A percentile compares a stretch with the other conserved stretches of the same genome.
phyloP scores from a whole-genome alignment of 1,140 invertebrate species.

The Phymastichus coffea region DNA sequence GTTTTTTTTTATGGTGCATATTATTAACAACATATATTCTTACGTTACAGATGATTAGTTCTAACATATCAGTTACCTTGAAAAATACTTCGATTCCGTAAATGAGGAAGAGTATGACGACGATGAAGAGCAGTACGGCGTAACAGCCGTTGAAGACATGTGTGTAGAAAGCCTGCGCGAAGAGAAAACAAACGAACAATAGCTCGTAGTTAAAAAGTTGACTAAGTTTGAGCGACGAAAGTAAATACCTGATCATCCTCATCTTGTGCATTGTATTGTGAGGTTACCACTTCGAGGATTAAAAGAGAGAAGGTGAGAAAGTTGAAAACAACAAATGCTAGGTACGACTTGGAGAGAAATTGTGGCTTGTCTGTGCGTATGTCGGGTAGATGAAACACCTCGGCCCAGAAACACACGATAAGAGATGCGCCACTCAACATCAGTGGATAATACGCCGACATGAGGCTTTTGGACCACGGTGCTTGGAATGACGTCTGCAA shows the following conservation, averaged over 20 bases:
- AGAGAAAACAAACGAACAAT: slow-evolving; percentile 30
- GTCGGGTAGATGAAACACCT: slow-evolving; percentile 90
- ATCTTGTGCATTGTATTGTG: slow-evolving; percentile 63
- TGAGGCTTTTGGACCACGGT: slow-evolving; percentile 79
- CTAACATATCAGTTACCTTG: slow-evolving; percentile 66
- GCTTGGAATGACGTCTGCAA: slow-evolving; percentile 74
- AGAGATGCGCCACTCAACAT: slow-evolving; percentile 86
- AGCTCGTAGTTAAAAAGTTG: neutral
- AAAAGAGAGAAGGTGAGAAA: slow-evolving; percentile 85
- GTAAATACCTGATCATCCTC: slow-evolving; percentile 60
- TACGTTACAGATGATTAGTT: no score
- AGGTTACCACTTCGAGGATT: slow-evolving; percentile 76
- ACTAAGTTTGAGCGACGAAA: no score
- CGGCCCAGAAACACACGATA: slow-evolving; percentile 93
- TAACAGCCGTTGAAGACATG: slow-evolving; percentile 92
- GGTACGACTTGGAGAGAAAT: slow-evolving; percentile 89
- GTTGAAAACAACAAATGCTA: slow-evolving; percentile 91
- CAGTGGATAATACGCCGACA: slow-evolving; percentile 89
- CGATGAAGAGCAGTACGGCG: slow-evolving; percentile 84
- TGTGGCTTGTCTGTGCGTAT: slow-evolving; percentile 82
- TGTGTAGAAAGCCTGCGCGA: slow-evolving; percentile 70
- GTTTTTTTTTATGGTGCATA: no score
- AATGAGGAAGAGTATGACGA: slow-evolving; percentile 90
- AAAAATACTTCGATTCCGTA: slow-evolving; percentile 95
- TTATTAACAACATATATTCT: no score